Base-by-base conservation (phyloP, 2,888 invertebrate species). In the Plutella xylostella region DNA sequence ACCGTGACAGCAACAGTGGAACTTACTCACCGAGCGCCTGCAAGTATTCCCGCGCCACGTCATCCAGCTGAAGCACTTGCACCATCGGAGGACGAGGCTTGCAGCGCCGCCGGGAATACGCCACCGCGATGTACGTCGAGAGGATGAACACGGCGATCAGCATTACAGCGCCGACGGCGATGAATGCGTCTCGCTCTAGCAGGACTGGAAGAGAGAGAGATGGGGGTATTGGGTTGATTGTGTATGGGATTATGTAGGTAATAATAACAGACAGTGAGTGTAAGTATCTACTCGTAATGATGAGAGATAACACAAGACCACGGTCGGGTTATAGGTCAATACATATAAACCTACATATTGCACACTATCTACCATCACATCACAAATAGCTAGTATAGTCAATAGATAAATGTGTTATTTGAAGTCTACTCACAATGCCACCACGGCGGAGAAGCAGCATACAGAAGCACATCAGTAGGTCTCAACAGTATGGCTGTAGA, bases 11-110 rank as follows among this genome's bases (percentile, higher is more conserved):
- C 40, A 43, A 51, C 48, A 49, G n/a, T n/a, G n/a, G n/a, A n/a
- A n/a, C n/a, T n/a, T 28, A 58, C 60, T 53, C 46, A 80, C 79
- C 82, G 42, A 78, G 66, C 50, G 70, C 73, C 47, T 80, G 78
- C 44, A 80, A 50, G 45, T 77, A 82, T 53, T 73, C 79, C 43
- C 78, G 63, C 0, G 79, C 78, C 12, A 80, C 72, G 38, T 83
- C 82, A 30, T 80, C 82, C 0, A 82, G 61, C 48, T 79, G 80
- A 40, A 83, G 80, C 50, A 82, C 82, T 50, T 82, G 78, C 52
- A 83, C 75, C 0, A 78, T 80, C 7, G 66, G 63, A 2, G 69
- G 58, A 3, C 64, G 53, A 52, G 79, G 80, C 28, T 53, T 37
- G 4, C 80, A 60, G 1, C 74, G 61, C 1, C 78, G 53, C 3